Evolutionary conservation across 2,113 vertebrate genomes (phyloP).

Genomic region (Apistogramma diplotaenia): DNA sequence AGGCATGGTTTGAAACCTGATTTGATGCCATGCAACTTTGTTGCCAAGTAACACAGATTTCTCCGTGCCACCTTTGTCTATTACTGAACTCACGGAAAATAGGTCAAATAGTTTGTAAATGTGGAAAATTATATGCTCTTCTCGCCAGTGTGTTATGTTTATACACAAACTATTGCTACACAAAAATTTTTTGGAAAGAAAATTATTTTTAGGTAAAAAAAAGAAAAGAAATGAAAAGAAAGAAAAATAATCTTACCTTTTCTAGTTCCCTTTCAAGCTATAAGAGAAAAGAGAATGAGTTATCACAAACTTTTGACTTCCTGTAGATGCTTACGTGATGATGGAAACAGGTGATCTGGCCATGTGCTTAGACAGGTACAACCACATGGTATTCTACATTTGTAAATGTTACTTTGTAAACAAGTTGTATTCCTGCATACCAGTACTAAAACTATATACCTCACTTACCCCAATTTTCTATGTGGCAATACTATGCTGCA

Average conservation of each 20-base stretch:
- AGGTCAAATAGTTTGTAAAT: not conserved
- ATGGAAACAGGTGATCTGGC: not conserved
- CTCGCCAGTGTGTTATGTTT: not conserved
- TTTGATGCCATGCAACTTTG: not conserved
- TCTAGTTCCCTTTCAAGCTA: not conserved
- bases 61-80: not conserved
- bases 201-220: not conserved
- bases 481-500: too few relatives aligned
- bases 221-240: not conserved
- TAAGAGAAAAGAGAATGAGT: not conserved
- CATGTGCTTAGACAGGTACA: constrained; percentile 11
- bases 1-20: constrained; percentile 22
- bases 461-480: too few relatives aligned
- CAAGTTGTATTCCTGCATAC: not conserved
- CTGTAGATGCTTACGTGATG: not conserved
- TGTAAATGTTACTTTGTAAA: not conserved
- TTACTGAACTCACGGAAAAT: not conserved
- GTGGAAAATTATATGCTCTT: not conserved
- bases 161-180: too few relatives aligned
- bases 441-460: too few relatives aligned
- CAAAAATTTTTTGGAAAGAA: not conserved
- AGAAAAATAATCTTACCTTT: not conserved
- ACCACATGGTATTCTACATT: not conserved
- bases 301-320: not conserved
- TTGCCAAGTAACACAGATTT: not conserved